Evolutionary conservation across 2,888 invertebrate genomes (phyloP).

Genomic region (Ophioninae sp.): DNA sequence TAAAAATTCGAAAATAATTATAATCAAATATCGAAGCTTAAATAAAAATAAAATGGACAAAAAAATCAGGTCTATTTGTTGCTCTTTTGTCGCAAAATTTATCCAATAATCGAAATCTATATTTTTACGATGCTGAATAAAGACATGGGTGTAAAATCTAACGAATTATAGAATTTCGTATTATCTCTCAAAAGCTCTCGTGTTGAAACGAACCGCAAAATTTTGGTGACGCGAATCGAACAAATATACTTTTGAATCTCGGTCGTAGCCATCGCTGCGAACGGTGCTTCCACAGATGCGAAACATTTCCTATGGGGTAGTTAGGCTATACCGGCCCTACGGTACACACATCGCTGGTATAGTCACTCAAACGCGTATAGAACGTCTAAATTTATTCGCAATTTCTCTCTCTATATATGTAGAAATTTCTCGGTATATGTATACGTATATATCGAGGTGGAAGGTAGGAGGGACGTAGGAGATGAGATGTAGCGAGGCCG

Average conservation of each 20-base stretch:
- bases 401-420: background rate
- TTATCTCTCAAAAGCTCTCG: no score
- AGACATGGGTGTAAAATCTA: no score
- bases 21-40: no score
- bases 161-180: no score
- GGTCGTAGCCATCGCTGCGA: conserved; percentile 72
- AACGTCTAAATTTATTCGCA: conserved; percentile 53
- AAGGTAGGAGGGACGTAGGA: conserved; percentile 33
- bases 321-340: conserved; percentile 60
- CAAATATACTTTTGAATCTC: conserved; percentile 17
- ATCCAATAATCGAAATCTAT: background rate
- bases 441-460: conserved; percentile 22
- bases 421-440: conserved; percentile 7
- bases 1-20: no score
- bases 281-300: conserved; percentile 71
- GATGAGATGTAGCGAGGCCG: conserved; percentile 63
- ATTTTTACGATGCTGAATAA: no score
- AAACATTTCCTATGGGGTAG: conserved; percentile 72
- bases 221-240: background rate
- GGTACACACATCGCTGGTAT: conserved; percentile 21
- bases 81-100: no score
- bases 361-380: conserved; percentile 55
- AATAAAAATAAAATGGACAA: no score
- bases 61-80: no score
- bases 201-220: background rate